These are phyloP conservation scores for Anastatus disparis DNA, from an alignment of 1,140 invertebrate species.

Conservation along the genomic window DNA sequence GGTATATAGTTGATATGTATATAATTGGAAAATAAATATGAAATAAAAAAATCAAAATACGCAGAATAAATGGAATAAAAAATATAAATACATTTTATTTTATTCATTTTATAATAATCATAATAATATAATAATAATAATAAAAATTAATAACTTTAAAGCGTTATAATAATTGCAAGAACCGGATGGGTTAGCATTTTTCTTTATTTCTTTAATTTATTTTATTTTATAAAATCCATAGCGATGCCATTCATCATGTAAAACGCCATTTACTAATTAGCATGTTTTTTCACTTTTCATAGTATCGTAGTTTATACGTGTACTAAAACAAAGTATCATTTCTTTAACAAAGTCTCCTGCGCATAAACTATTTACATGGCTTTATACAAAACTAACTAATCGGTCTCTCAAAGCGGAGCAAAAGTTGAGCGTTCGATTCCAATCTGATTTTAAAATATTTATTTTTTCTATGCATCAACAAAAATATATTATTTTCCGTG, in stretches of 20 bases:
- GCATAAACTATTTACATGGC: conserved; percentile 57
- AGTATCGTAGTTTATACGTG: conserved; percentile 48
- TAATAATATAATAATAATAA: conserved; percentile 30
- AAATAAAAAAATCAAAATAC: not conserved
- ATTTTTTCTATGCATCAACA: too few species aligned
- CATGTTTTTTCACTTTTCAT: not conserved
- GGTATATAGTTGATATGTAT: too few species aligned
- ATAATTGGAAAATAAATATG: not conserved
- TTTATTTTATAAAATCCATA: conserved; percentile 32
- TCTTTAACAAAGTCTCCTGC: conserved; percentile 12
- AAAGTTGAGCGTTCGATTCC: conserved; percentile 33
- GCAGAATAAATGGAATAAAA: conserved; percentile 42
- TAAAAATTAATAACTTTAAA: conserved; percentile 27
- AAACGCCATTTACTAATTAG: conserved; percentile 12
- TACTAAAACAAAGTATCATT: conserved; percentile 43
- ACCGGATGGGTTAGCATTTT: not conserved
- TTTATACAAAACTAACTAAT: conserved; percentile 54
- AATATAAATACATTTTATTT: conserved; percentile 56
- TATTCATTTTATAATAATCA: conserved; percentile 33
- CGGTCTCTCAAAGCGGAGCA: conserved; percentile 27
- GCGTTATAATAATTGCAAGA: conserved; percentile 29
- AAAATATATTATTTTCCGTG: too few species aligned
- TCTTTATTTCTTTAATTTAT: conserved; percentile 5
- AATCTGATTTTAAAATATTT: too few species aligned
- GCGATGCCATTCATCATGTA: conserved; percentile 1